phyloP scores from a whole-genome alignment of 1,140 invertebrate genomes.

The Stegodyphus mimosarum region DNA sequence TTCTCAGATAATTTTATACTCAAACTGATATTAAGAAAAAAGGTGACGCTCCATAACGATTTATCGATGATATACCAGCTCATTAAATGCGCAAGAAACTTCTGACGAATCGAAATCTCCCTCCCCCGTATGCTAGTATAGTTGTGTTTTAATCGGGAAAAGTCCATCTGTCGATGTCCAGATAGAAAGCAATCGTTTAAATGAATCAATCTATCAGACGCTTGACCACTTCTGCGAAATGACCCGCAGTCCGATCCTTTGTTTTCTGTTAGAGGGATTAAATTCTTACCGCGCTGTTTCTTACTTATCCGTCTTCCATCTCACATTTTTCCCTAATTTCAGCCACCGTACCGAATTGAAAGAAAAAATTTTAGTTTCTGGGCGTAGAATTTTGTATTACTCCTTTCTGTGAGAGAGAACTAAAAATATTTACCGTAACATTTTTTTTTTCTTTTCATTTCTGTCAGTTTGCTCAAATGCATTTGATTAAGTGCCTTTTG shows the following conservation, averaged over 20 bases:
- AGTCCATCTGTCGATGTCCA: background rate
- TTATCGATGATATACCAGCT: background rate
- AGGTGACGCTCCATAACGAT: too few species aligned
- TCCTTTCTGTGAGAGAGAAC: too few species aligned
- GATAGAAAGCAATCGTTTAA: slow-evolving; percentile 27
- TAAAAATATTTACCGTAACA: too few species aligned
- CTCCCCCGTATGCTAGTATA: background rate
- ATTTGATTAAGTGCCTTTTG: too few species aligned
- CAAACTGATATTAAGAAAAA: too few species aligned
- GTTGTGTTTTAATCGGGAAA: slow-evolving; percentile 12
- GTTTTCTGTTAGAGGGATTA: background rate
- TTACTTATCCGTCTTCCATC: background rate
- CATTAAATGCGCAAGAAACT: background rate
- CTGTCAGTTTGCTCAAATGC: too few species aligned
- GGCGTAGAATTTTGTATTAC: too few species aligned
- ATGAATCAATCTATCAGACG: slow-evolving; percentile 34
- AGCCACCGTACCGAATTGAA: too few species aligned
- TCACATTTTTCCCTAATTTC: background rate
- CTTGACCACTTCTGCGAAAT: slow-evolving; percentile 30
- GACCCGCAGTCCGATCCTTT: slow-evolving; percentile 12
- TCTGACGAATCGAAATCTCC: background rate
- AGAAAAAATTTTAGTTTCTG: too few species aligned
- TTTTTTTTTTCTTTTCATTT: too few species aligned
- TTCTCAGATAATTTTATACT: too few species aligned
- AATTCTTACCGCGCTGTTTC: background rate